Evolutionary conservation across 2,113 vertebrate species (phyloP).

Genomic region (Oceanodroma tethys): DNA sequence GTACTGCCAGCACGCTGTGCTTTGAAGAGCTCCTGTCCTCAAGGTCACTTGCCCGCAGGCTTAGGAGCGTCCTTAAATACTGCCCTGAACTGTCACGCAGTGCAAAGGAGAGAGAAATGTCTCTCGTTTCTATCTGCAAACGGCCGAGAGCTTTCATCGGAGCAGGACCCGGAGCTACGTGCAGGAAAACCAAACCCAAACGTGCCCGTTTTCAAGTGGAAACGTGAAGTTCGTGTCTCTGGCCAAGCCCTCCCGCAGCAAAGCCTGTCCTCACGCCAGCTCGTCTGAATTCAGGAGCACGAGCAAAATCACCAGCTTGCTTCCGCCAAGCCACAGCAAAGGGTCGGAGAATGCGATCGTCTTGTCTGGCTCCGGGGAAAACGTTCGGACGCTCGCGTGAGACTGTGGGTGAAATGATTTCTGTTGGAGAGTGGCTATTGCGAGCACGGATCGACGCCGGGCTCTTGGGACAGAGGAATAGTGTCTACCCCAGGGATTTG

Average conservation of each 20-base stretch:
- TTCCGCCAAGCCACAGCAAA: neutral
- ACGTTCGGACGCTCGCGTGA: fast-evolving
- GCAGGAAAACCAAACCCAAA: neutral
- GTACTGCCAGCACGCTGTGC: neutral
- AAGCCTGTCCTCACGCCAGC: neutral
- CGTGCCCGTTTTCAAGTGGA: neutral
- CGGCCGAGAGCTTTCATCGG: fast-evolving
- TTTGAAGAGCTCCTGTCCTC: neutral
- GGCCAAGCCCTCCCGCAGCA: neutral
- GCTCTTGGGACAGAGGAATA: neutral
- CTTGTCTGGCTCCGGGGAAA: neutral
- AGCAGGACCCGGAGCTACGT: neutral
- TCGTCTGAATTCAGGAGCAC: neutral
- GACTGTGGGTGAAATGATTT: neutral
- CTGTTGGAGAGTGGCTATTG: no score
- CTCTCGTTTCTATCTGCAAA: neutral
- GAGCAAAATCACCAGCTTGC: neutral
- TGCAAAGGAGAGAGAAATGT: neutral
- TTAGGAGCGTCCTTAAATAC: neutral
- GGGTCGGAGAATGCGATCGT: fast-evolving
- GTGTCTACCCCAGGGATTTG: neutral
- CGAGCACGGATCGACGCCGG: fast-evolving
- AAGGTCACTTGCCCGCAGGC: neutral
- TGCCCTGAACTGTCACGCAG: neutral
- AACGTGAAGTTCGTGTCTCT: neutral